Base-by-base conservation (phyloP, 1,140 invertebrate species). In the Drosophila bocki region DNA sequence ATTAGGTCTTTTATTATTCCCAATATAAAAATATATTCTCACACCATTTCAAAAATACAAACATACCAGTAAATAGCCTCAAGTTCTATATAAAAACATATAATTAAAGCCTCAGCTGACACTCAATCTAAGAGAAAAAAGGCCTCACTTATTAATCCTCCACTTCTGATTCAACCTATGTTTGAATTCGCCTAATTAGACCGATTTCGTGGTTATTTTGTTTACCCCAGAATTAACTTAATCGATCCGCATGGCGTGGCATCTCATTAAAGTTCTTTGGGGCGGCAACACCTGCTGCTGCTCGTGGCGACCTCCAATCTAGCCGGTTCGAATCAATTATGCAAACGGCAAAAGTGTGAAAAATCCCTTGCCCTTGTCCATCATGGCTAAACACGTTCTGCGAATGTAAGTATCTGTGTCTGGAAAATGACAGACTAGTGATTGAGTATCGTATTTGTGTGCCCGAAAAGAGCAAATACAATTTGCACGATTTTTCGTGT, bases 401-500 rank as follows among this genome's bases (percentile, higher is more conserved):
- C 78, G 22, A 62, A 37, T 71, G 80, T 75, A 57, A 58, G 71
- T 78, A 75, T 70, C 45, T 78, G 64, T 80, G 51, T 75, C 69
- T 79, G 45, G 69, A 64, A 67, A 81, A 69, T 81, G 72, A 76
- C 64, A 64, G 60, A 57, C 62, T 44, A 7, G 45, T 79, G 67
- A 88, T 67, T 78, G 76, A 75, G 75, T 87, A 71, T 85, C 68
- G 75, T 72, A 67, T 85, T 68, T 75, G 60, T 54, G 50, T 51
- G 50, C 68, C 61, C 69, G 61, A 70, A 78, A 78, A 88, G 79
- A 83, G 83, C 69, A 88, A 87, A 87, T 75, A 88, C 69, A 87
- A 84, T 88, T 87, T 84, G 84, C 84, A 87, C 84, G 84, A 88
- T 88, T 87, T 87, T 78, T 60, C 54, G 41, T 79, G 81, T 85